A percentile compares a stretch with the other conserved stretches of the same genome.
Conservation (phyloP, 2,888 invertebrate genomes). For the Melinaea menophilus region DNA sequence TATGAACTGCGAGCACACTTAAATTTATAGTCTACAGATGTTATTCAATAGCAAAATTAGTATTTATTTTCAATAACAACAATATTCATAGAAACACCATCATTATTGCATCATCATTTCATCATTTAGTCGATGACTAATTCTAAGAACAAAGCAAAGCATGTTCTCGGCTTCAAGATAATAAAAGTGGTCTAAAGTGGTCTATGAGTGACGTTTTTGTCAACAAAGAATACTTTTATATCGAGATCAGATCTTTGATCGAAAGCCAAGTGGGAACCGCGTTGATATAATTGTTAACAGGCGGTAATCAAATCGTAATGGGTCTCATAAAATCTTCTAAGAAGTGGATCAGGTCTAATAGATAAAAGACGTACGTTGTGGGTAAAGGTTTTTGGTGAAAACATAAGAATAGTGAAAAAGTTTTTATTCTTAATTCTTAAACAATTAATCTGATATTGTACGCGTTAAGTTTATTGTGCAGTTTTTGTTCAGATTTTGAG, state of each 20-base stretch:
- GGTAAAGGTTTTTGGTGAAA: background rate
- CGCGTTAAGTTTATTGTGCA: no score
- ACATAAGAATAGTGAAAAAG: background rate
- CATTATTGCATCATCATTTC: background rate
- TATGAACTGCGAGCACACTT: background rate
- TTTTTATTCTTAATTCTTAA: no score
- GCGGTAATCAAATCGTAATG: constrained; percentile 28
- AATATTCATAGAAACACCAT: background rate
- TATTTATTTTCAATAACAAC: background rate
- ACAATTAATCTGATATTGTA: no score
- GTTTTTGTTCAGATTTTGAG: no score
- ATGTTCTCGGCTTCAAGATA: constrained; percentile 15
- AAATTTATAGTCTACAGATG: background rate
- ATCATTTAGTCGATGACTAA: background rate
- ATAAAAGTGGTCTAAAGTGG: constrained; percentile 36
- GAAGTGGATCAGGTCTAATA: constrained; percentile 20
- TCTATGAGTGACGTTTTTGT: constrained; percentile 43
- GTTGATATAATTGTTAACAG: constrained; percentile 45
- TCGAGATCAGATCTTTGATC: constrained; percentile 50
- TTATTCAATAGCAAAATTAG: background rate
- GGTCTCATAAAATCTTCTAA: constrained; percentile 18
- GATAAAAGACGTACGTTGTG: constrained; percentile 12
- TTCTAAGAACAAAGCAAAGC: background rate
- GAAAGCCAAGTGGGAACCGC: constrained; percentile 49
- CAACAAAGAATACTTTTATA: constrained; percentile 48